Base-by-base conservation (phyloP, 64 coral and sea anemone species). In the Exaiptasia diaphana region DNA sequence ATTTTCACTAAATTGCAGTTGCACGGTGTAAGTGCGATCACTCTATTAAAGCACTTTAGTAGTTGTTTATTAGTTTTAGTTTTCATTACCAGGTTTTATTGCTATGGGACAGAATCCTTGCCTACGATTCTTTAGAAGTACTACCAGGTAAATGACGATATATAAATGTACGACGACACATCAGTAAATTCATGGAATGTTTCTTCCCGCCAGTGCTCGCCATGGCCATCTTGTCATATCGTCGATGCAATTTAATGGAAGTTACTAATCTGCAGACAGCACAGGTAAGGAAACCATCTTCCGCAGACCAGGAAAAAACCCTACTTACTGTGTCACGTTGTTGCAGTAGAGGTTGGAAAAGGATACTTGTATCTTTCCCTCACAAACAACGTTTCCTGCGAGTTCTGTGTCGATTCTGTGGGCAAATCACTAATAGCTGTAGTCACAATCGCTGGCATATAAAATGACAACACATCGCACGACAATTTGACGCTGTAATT, bases 21-120 rank as follows among this genome's bases (percentile, higher is more conserved):
- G n/a, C n/a, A n/a, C n/a, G n/a, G n/a, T n/a, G n/a, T n/a, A n/a
- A n/a, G n/a, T n/a, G n/a, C n/a, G n/a, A n/a, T n/a, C n/a, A n/a
- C n/a, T n/a, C n/a, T n/a, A n/a, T n/a, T n/a, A n/a, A n/a, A n/a
- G n/a, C n/a, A n/a, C n/a, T n/a, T n/a, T n/a, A n/a, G n/a, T n/a
- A n/a, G n/a, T n/a, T n/a, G n/a, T n/a, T n/a, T n/a, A n/a, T n/a
- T n/a, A n/a, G n/a, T n/a, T n/a, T n/a, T n/a, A n/a, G 64, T 33
- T 33, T 87, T 24, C 36, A 23, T 4, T 50, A 60, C 39, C 91
- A 94, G 91, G 55, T 94, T 5, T 80, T 94, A 30, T 70, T 89
- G 21, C 79, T 94, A 22, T 94, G 91, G 91, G 91, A 94, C 64
- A 94, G 91, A 41, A 94, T 94, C 35, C 87, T 94, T 71, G 91